Conservation (phyloP, 2,797 vertebrate genomes). For the Amniataba percoides region DNA sequence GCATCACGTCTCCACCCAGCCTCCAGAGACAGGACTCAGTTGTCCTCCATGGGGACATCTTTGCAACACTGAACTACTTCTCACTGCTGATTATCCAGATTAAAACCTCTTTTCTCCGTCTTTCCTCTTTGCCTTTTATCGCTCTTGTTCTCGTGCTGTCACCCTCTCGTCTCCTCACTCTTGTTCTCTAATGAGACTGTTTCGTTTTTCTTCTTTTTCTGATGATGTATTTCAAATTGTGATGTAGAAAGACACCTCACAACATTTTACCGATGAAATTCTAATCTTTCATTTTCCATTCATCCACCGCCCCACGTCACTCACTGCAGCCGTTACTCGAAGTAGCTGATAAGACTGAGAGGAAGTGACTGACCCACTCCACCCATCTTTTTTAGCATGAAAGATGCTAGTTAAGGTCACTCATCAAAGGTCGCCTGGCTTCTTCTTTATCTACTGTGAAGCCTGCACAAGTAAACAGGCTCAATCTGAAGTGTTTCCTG, state of each 20-base stretch:
- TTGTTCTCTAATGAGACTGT: slow-evolving; percentile 4
- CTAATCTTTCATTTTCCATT: not conserved
- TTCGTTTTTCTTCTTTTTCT: not conserved
- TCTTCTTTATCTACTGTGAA: slow-evolving; percentile 55
- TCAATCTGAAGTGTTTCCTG: slow-evolving; percentile 70
- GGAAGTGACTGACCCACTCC: slow-evolving; percentile 70
- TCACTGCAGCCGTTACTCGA: slow-evolving; percentile 17
- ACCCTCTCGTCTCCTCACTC: not conserved
- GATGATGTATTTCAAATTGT: not conserved
- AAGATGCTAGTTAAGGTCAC: slow-evolving; percentile 32
- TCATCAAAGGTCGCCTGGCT: slow-evolving; percentile 41
- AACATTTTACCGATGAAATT: not conserved
- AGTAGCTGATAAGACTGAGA: slow-evolving; percentile 54
- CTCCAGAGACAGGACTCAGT: slow-evolving; percentile 41
- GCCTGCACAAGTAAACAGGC: slow-evolving; percentile 60
- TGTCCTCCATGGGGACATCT: slow-evolving; percentile 36
- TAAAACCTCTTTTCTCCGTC: slow-evolving; percentile 2
- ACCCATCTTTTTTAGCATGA: slow-evolving; percentile 59
- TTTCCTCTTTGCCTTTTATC: slow-evolving; percentile 10
- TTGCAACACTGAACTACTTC: slow-evolving; percentile 12
- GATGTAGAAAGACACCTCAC: not conserved
- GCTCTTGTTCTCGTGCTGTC: slow-evolving; percentile 1
- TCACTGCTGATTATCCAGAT: slow-evolving; percentile 57
- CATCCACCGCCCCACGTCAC: not conserved
- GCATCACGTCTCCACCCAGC: slow-evolving; percentile 62